Base-by-base conservation (phyloP, 2,888 invertebrate species). In the Apodemia hepburni region DNA sequence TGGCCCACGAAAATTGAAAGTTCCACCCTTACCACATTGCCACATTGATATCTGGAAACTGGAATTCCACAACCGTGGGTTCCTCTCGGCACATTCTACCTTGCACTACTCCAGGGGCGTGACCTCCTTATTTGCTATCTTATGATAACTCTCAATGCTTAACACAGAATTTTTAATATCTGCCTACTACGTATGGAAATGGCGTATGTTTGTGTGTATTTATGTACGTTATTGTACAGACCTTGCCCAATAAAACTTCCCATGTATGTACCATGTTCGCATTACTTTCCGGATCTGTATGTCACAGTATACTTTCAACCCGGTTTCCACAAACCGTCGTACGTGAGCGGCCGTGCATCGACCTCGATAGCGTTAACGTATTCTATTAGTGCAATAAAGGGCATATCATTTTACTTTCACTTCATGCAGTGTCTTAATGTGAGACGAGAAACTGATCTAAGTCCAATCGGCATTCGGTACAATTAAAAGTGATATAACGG, bases 371-470 rank as follows among this genome's bases (percentile, higher is more conserved):
- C 54, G 22, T 54, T 22, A 54, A 27, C 54, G 27, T 27, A 54
- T 45, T 45, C 54, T 27, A 54, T 22, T 54, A 54, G 54, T 22
- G 54, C 27, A 54, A 54, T 54, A 54, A 54, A 54, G 54, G 54
- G 54, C 54, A 54, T 54, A 54, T 54, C 27, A 54, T 45, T 45
- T 45, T 45, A 45, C 54, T 54, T 54, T 54, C 54, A 54, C 54
- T 54, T 54, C 27, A 54, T 27, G 27, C 12, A 22, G 27, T 54
- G 11, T 51, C 51, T 11, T 51, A 49, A 54, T 22, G 22, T 54
- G 27, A 54, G 27, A 5, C 54, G 54, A 54, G 22, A 27, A 54
- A 54, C 54, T 54, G 27, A 54, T 54, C 54, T 54, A 54, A 54
- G 27, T 27, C 27, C n/a, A n/a, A n/a, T n/a, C n/a, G n/a, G n/a